phyloP scores from a whole-genome alignment of 1,140 invertebrate genomes.

The Orius laevigatus region DNA sequence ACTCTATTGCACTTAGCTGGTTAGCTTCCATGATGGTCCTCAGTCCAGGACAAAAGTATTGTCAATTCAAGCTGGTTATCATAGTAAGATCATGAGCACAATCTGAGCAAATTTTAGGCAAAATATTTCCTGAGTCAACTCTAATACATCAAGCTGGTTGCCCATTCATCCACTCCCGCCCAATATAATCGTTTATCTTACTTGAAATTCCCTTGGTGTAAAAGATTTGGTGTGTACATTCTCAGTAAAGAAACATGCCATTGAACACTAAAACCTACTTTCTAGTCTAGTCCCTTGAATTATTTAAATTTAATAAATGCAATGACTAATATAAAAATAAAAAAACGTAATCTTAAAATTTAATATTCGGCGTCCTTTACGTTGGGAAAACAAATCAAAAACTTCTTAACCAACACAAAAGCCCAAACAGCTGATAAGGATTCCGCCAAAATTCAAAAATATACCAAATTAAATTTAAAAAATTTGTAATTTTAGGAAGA shows the following conservation, averaged over 20 bases:
- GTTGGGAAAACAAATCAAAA: background rate
- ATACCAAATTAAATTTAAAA: too few species aligned
- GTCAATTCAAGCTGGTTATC: too few species aligned
- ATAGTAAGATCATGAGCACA: too few species aligned
- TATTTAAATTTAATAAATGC: background rate
- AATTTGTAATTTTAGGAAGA: too few species aligned
- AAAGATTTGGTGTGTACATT: slow-evolving; percentile 50
- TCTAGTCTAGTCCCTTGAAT: background rate
- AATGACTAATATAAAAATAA: background rate
- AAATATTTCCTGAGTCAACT: background rate
- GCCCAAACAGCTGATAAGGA: background rate
- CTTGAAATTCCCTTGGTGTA: slow-evolving; percentile 58
- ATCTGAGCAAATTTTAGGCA: too few species aligned
- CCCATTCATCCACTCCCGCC: background rate
- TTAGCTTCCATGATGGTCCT: too few species aligned
- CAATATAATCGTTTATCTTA: slow-evolving; percentile 20
- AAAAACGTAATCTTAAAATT: background rate
- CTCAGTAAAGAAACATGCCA: slow-evolving; percentile 42
- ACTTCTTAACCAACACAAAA: background rate
- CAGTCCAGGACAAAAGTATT: too few species aligned
- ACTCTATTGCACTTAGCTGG: background rate
- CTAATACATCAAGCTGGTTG: background rate
- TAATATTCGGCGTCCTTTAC: background rate
- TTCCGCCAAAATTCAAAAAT: background rate
- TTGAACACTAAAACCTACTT: slow-evolving; percentile 21